A percentile compares a stretch with the other conserved stretches of the same genome.
phyloP scores from a whole-genome alignment of 2,888 invertebrate species.

The Rutpela maculata region DNA sequence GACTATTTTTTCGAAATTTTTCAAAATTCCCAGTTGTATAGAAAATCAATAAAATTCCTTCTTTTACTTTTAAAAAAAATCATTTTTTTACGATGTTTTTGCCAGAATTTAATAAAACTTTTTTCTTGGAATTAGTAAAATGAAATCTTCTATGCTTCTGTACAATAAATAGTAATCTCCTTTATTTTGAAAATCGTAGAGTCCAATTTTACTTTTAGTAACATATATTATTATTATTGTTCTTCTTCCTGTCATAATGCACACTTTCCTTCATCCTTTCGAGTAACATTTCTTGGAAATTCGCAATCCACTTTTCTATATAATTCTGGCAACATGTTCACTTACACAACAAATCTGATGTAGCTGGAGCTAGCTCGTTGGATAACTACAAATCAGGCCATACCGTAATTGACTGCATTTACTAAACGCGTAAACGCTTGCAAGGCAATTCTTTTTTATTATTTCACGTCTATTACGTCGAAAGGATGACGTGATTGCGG shows the following conservation, averaged over 20 bases:
- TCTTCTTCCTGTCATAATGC: constrained; percentile 8
- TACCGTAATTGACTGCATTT: background rate
- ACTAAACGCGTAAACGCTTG: too few species aligned
- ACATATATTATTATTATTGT: constrained; percentile 3
- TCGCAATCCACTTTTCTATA: background rate
- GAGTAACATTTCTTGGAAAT: background rate
- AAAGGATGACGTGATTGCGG: too few species aligned
- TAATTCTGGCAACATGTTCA: background rate
- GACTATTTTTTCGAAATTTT: too few species aligned
- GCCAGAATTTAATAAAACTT: too few species aligned
- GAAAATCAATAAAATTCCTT: too few species aligned
- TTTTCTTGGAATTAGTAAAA: too few species aligned
- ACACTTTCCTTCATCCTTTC: constrained; percentile 5
- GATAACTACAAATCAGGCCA: background rate
- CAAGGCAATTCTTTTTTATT: too few species aligned
- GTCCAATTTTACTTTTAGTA: background rate
- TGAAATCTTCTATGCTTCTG: too few species aligned
- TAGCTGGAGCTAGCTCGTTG: background rate
- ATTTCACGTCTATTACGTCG: too few species aligned
- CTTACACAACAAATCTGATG: background rate
- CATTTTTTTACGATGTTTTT: too few species aligned
- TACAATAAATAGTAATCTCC: background rate
- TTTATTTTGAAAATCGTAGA: background rate
- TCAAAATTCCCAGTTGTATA: too few species aligned
- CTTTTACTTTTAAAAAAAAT: too few species aligned